Conservation (phyloP, 1,140 invertebrate species). For the Tyrophagus putrescentiae region DNA sequence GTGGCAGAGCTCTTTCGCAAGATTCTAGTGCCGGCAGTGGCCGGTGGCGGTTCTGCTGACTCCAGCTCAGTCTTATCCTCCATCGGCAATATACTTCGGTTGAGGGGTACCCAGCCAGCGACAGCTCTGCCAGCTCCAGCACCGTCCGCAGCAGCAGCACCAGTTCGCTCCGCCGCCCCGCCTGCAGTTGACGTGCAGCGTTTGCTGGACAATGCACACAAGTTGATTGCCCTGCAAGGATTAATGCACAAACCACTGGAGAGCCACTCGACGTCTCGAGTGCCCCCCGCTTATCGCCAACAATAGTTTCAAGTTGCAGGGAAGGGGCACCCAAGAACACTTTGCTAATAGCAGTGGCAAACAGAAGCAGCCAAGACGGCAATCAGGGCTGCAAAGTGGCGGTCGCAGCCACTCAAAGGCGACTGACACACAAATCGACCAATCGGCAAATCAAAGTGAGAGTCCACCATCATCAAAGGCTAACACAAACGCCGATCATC, state of each 20-base stretch:
- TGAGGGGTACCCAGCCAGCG: neutral
- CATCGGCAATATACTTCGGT: neutral
- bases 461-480: neutral
- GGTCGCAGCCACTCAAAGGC: neutral
- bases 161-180: neutral
- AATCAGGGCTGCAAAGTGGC: neutral
- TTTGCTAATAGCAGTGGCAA: neutral
- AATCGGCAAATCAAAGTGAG: neutral
- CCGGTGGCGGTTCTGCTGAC: neutral
- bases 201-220: conserved; percentile 10
- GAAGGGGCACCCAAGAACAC: neutral
- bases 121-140: neutral
- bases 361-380: neutral
- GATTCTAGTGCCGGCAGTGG: conserved; percentile 15
- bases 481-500: neutral
- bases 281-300: neutral
- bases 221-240: conserved; percentile 1
- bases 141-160: neutral
- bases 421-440: neutral
- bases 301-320: neutral
- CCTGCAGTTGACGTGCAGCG: conserved; percentile 12
- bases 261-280: neutral
- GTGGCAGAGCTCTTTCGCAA: conserved; percentile 20
- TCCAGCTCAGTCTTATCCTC: neutral
- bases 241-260: neutral